phyloP scores from a whole-genome alignment of 2,797 vertebrate species.

The Notolepis coatsorum region DNA sequence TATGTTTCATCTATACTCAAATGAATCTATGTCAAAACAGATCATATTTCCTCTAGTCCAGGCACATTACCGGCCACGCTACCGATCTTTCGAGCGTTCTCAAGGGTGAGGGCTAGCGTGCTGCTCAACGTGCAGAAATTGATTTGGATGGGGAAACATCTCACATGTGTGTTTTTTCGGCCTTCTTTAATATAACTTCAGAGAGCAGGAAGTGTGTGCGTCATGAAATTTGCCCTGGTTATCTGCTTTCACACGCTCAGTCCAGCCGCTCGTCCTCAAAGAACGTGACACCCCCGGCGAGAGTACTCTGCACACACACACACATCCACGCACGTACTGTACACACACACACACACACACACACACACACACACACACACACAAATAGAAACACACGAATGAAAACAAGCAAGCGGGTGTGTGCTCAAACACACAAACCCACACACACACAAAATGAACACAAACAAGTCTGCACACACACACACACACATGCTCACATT shows the following conservation, averaged over 20 bases:
- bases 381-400: neutral
- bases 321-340: neutral
- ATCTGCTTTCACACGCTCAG: slow-evolving; percentile 81
- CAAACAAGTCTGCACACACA: neutral
- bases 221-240: slow-evolving; percentile 76
- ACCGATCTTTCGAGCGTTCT: slow-evolving; percentile 49
- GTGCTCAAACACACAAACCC: neutral
- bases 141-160: slow-evolving; percentile 76
- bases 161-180: slow-evolving; percentile 71
- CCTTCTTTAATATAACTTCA: slow-evolving; percentile 76
- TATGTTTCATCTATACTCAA: no score
- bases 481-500: neutral
- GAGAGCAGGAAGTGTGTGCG: slow-evolving; percentile 80
- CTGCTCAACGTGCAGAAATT: slow-evolving; percentile 69
- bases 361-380: slow-evolving; percentile 32
- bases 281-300: slow-evolving; percentile 45
- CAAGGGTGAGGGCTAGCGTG: slow-evolving; percentile 5
- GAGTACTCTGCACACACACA: slow-evolving; percentile 30
- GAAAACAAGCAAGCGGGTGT: neutral
- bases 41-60: neutral
- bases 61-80: slow-evolving; percentile 11
- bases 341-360: slow-evolving; percentile 16
- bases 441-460: neutral
- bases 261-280: slow-evolving; percentile 59
- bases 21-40: no score